phyloP scores from a whole-genome alignment of 2,797 vertebrate genomes.

The Alauda arvensis region DNA sequence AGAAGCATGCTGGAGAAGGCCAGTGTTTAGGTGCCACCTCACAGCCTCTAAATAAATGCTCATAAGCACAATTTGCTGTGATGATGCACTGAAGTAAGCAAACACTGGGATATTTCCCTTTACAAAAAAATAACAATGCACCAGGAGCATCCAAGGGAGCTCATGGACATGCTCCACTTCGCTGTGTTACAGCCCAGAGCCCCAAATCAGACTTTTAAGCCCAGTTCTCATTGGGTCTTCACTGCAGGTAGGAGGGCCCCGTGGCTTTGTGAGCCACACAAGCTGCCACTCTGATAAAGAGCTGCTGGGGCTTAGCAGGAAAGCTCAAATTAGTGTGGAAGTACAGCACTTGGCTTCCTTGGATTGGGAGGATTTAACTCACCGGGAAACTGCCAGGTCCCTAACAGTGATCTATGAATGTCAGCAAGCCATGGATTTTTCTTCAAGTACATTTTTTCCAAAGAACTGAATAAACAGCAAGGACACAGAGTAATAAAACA shows the following conservation, averaged over 20 bases:
- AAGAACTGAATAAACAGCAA: not conserved
- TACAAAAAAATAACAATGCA: not conserved
- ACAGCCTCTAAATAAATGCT: not conserved
- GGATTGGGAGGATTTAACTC: not conserved
- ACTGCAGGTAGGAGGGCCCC: not conserved
- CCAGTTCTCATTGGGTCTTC: not conserved
- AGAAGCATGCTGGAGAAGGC: not conserved
- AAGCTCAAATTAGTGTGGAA: constrained; percentile 40
- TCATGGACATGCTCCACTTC: accelerated
- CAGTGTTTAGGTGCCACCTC: not conserved
- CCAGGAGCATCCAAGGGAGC: not conserved
- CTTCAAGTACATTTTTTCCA: not conserved
- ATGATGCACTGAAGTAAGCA: not conserved
- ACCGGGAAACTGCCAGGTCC: not conserved
- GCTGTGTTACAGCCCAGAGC: not conserved
- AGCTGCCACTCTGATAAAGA: constrained; percentile 13
- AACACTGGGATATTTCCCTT: not conserved
- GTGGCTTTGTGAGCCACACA: constrained; percentile 36
- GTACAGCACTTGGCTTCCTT: not conserved
- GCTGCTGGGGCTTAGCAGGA: not conserved
- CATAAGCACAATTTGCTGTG: not conserved
- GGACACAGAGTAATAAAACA: not conserved
- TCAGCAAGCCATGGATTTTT: not conserved
- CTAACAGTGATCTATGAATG: not conserved
- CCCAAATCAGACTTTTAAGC: not conserved